These are phyloP conservation scores for Drosophila ercepeae DNA, from an alignment of 1,140 invertebrate species.

Conservation along the genomic window DNA sequence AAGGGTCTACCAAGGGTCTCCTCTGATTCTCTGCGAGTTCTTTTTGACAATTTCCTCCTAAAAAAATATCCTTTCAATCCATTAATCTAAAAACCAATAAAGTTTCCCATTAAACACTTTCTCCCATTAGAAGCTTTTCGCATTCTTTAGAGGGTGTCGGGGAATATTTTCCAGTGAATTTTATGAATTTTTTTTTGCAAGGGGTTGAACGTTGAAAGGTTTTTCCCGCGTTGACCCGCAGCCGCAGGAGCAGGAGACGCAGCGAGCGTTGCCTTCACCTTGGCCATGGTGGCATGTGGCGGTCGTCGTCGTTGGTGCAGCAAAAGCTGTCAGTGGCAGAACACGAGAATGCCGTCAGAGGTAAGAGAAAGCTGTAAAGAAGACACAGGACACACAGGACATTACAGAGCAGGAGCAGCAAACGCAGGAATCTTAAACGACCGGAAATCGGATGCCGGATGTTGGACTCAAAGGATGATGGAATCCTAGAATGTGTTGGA, in stretches of 20 bases:
- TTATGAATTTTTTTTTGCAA: neutral
- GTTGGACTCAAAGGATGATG: too few species aligned
- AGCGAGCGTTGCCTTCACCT: conserved; percentile 22
- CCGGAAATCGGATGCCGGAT: too few species aligned
- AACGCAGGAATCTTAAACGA: neutral
- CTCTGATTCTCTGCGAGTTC: too few species aligned
- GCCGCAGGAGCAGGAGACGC: too few species aligned
- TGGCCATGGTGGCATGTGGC: conserved; percentile 4
- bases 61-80: too few species aligned
- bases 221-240: neutral
- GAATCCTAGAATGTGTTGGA: too few species aligned
- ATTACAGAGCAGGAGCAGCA: neutral
- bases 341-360: neutral
- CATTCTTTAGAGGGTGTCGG: too few species aligned
- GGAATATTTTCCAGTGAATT: neutral
- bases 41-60: too few species aligned
- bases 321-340: conserved; percentile 2
- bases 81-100: too few species aligned
- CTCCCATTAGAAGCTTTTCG: too few species aligned
- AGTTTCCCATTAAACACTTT: too few species aligned
- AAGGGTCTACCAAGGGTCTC: too few species aligned
- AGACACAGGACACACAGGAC: neutral
- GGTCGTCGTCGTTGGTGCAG: conserved; percentile 5
- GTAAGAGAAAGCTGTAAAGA: neutral
- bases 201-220: neutral